Base-by-base conservation (phyloP, 2,113 vertebrate genomes). In the Zosterops lateralis region DNA sequence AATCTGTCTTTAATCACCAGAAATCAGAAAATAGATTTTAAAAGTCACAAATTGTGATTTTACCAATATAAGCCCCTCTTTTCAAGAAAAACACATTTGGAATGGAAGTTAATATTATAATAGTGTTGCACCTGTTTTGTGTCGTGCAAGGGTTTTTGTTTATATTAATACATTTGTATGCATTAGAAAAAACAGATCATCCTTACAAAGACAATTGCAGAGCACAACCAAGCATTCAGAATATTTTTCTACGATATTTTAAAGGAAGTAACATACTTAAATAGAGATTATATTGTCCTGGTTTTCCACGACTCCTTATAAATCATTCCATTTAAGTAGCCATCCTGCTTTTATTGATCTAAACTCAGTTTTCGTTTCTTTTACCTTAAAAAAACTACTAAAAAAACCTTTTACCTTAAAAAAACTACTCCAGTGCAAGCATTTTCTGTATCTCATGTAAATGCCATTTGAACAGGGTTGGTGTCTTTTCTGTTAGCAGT, bases 131-230 rank as follows among this genome's bases (percentile, higher is more conserved):
- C 87, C 88, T 93, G 90, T 96, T 97, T 96, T 38, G 38, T 88
- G 54, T 95, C 97, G 88, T 83, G 53, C 64, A 92, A 85, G 77
- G 47, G 86, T 58, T 75, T 95, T 96, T 86, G 53, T 92, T 96
- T 96, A 72, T 86, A 88, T 90, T 94, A 93, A 94, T 93, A 71
- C 61, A 84, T 95, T 94, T 95, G 68, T 93, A 76, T 94, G 86
- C 84, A 91, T 89, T 91, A 81, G 45, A 70, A 80, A 78, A 92
- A 91, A 28, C 68, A 84, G 80, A 67, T 92, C 16, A 28, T 96
- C 96, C 92, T 96, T 97, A 90, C 96, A 97, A 97, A 97, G 90
- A 93, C 92, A 96, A 95, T 97, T 97, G 93, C 88, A 95, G 92
- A 93, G 93, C 92, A 62, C 91, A 95, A 94, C 92, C 95, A 78